Evolutionary conservation across 2,888 invertebrate species (phyloP).

Genomic region (Phengaris alcon): DNA sequence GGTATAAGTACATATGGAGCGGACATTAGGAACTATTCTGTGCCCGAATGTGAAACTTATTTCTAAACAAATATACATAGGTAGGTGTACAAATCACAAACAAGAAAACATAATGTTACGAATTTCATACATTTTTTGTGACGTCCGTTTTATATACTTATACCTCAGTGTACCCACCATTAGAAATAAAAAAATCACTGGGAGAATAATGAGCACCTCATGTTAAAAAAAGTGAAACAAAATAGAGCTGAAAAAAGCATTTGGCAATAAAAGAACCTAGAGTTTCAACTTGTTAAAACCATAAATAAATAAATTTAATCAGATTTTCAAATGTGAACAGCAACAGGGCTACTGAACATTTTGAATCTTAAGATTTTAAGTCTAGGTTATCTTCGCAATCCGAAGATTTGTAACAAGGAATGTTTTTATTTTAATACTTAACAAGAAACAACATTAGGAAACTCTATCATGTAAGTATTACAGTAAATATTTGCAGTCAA

Average conservation of each 20-base stretch:
- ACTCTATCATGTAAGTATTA: slow-evolving; percentile 13
- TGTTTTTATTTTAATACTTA: slow-evolving; percentile 8
- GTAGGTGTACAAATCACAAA: slow-evolving; percentile 9
- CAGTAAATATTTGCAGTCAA: slow-evolving; percentile 25
- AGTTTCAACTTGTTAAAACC: slow-evolving; percentile 25
- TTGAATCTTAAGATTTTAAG: background rate
- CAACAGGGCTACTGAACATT: background rate
- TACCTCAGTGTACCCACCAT: background rate
- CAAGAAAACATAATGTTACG: background rate
- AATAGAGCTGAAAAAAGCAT: slow-evolving; percentile 19
- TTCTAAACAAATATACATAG: slow-evolving; percentile 10
- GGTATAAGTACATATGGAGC: background rate
- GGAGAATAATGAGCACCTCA: background rate
- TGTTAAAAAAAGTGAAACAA: background rate
- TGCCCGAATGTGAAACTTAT: background rate
- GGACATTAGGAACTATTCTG: slow-evolving; percentile 1
- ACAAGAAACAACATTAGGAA: slow-evolving; percentile 28
- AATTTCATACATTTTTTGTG: background rate
- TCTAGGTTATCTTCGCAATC: background rate
- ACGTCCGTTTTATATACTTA: background rate
- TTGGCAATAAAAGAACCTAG: slow-evolving; percentile 27
- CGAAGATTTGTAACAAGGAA: background rate
- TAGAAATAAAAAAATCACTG: slow-evolving; percentile 21
- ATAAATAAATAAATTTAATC: slow-evolving; percentile 21
- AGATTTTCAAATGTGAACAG: slow-evolving; percentile 10